Evolutionary conservation across 2,113 vertebrate species (phyloP).

Genomic region (Pteruthius melanotis): DNA sequence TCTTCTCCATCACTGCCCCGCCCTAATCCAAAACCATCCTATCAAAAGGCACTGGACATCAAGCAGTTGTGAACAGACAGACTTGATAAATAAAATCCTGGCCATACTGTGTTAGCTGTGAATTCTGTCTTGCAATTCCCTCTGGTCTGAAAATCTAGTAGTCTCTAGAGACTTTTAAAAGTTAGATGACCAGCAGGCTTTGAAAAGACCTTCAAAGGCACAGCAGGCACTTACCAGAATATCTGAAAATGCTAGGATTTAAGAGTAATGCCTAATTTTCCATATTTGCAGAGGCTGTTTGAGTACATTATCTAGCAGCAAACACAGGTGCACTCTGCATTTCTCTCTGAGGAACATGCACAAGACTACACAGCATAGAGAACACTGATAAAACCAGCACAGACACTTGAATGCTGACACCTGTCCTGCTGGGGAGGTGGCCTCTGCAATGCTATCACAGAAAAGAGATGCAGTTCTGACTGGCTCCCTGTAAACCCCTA

Average conservation of each 20-base stretch:
- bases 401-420: neutral
- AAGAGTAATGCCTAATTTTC: neutral
- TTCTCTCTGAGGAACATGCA: neutral
- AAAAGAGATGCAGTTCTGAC: neutral
- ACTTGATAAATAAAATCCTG: neutral
- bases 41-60: neutral
- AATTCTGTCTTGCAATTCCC: neutral
- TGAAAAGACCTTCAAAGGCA: neutral
- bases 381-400: neutral
- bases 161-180: neutral
- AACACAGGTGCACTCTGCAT: fast-evolving
- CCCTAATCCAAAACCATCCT: neutral
- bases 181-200: neutral
- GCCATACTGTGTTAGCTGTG: neutral
- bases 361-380: neutral
- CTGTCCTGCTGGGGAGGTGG: neutral
- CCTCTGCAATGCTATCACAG: fast-evolving
- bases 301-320: neutral
- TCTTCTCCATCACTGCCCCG: neutral
- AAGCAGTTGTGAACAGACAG: neutral
- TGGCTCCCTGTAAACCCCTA: neutral
- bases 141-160: neutral
- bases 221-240: neutral
- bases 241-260: neutral
- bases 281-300: neutral